Evolutionary conservation across 2,797 vertebrate species (phyloP).

Genomic region (Notamacropus eugenii): DNA sequence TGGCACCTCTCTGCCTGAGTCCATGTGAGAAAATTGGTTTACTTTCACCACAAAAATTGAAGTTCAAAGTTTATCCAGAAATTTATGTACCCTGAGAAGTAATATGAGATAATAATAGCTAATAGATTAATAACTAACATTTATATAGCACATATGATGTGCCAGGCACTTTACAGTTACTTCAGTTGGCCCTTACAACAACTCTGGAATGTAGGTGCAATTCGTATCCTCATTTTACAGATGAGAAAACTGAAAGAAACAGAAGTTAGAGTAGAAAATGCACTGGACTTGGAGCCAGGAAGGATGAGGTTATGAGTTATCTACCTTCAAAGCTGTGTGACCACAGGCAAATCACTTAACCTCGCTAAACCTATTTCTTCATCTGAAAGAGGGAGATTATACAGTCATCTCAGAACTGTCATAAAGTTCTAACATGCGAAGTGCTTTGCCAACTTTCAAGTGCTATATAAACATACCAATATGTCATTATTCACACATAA

Average conservation of each 20-base stretch:
- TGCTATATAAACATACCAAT: not conserved
- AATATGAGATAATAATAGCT: not conserved
- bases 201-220: not conserved
- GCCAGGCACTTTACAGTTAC: not conserved
- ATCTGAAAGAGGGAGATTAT: not conserved
- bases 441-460: not conserved
- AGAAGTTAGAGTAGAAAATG: not conserved
- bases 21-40: constrained; percentile 50
- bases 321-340: not conserved
- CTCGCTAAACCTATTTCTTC: not conserved
- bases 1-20: not conserved
- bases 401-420: not conserved
- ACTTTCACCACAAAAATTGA: constrained; percentile 48
- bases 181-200: not conserved
- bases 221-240: not conserved
- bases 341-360: not conserved
- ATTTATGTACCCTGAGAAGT: not conserved
- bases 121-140: not conserved
- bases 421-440: not conserved
- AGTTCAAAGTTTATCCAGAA: not conserved
- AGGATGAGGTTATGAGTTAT: not conserved
- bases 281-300: not conserved
- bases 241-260: not conserved
- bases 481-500: not conserved
- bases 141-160: not conserved